Base-by-base conservation (phyloP, 2,113 vertebrate species). In the Tiliqua scincoides region DNA sequence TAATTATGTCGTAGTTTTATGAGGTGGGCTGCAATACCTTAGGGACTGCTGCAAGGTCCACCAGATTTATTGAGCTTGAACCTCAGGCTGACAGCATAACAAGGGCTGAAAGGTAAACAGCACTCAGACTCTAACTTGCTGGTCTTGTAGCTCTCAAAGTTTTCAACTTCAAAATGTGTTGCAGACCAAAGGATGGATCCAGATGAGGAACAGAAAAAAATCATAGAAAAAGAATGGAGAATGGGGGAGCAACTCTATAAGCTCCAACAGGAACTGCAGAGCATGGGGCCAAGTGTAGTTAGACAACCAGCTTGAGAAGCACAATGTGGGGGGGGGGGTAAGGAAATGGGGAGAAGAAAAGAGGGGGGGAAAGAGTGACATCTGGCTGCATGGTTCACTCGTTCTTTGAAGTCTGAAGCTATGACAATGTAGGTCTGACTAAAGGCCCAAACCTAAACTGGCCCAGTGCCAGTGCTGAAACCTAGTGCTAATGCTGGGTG, bases 1-100 rank as follows among this genome's bases (percentile, higher is more conserved):
- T 97, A 95, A 96, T 96, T 95, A 96, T 95, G 91, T 96, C 95
- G 94, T 91, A 95, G 95, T 96, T 96, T 96, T 96, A 96, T 94
- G 94, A 96, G 95, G 95, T 95, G 95, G 92, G 91, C 65, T 91
- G 96, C 92, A 92, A 91, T 93, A 65, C 93, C 92, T 91, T 4
- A 77, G 95, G 91, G 95, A 92, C 94, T 91, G 89, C 91, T 85
- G 40, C 43, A 89, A 94, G 92, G 88, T 35, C 89, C 91, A 90
- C 82, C 85, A 93, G 95, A 95, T 96, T 97, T 97, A 96, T 91
- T 93, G 92, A 95, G 76, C 87, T 94, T 93, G 92, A 95, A 94
- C 93, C 95, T 88, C 81, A 91, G 93, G 87, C 83, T 94, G 95
- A 96, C 95, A 96, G 91, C 82, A 83, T 91, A 95, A 94, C 93